These are phyloP conservation scores for Taphrorychus bicolor DNA, from an alignment of 2,888 invertebrate species.

Conservation along the genomic window DNA sequence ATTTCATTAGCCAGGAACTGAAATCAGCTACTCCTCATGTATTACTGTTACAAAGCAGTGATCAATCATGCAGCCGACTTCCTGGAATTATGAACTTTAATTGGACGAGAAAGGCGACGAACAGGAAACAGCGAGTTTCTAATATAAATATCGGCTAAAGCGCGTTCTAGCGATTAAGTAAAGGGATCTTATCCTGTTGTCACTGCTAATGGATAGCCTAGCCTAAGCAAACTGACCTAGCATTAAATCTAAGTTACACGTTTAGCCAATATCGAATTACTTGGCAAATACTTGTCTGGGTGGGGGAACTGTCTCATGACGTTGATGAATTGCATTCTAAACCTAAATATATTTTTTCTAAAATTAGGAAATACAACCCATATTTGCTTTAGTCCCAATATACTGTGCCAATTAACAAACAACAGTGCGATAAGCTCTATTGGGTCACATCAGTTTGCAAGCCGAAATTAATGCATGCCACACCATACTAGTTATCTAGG, in stretches of 20 bases:
- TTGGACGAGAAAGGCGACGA: too few species aligned
- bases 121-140: neutral
- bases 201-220: constrained; percentile 14
- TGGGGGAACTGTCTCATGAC: constrained; percentile 30
- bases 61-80: neutral
- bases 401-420: too few species aligned
- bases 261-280: constrained; percentile 17
- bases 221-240: constrained; percentile 23
- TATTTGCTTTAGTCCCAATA: too few species aligned
- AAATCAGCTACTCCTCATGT: neutral
- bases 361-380: too few species aligned
- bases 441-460: too few species aligned
- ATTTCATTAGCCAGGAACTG: neutral
- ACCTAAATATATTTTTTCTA: neutral
- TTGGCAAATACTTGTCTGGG: constrained; percentile 18
- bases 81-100: neutral
- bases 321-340: constrained; percentile 28
- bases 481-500: neutral
- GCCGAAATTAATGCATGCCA: constrained; percentile 10
- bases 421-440: too few species aligned
- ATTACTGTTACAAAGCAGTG: neutral
- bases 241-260: constrained; percentile 22
- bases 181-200: neutral
- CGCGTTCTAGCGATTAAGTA: neutral
- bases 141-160: neutral